Evolutionary conservation across 2,888 invertebrate genomes (phyloP).

Genomic region (Lepas anatifera): DNA sequence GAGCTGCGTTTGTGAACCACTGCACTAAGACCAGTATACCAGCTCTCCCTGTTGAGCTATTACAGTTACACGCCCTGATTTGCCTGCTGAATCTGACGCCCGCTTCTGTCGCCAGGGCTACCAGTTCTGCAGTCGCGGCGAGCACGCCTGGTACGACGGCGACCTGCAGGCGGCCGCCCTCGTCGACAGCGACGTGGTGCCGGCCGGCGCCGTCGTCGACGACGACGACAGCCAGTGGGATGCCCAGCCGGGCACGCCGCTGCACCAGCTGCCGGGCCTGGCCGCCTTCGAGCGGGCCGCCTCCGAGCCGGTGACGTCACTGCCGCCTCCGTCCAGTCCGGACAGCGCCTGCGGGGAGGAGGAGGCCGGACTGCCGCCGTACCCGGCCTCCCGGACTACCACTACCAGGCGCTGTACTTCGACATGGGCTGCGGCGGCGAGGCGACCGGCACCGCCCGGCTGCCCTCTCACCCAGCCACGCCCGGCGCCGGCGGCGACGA

Average conservation of each 20-base stretch:
- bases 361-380: no score
- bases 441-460: not conserved
- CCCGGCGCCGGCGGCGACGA: not conserved
- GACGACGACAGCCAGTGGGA: conserved; percentile 4
- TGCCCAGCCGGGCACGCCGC: not conserved
- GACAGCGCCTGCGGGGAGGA: not conserved
- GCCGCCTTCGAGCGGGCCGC: not conserved
- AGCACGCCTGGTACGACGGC: not conserved
- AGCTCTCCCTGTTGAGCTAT: no score
- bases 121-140: not conserved
- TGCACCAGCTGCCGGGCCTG: not conserved
- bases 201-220: not conserved
- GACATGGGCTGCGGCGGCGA: not conserved
- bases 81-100: no score
- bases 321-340: not conserved
- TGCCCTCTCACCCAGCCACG: not conserved
- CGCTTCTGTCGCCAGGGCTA: not conserved
- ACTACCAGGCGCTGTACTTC: not conserved
- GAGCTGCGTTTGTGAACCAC: no score
- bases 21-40: no score
- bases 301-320: no score
- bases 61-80: no score
- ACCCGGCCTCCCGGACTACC: not conserved
- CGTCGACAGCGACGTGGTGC: not conserved
- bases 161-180: not conserved